A percentile compares a stretch with the other conserved stretches of the same genome.
Conservation (phyloP, 2,797 vertebrate species). For the Amphiprion clarkii region DNA sequence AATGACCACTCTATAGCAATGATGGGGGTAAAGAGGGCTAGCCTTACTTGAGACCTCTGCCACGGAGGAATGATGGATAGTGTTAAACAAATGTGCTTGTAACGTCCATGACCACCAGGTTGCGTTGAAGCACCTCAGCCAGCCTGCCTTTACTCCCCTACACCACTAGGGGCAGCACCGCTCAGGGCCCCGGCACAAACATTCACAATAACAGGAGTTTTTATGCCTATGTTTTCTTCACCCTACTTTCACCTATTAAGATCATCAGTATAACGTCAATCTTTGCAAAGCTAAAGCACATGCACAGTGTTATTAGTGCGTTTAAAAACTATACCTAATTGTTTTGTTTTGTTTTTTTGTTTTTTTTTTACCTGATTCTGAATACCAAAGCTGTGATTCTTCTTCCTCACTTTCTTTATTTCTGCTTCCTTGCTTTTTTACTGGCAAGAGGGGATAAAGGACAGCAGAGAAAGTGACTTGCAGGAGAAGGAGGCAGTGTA, state of each 20-base stretch:
- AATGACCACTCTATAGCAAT: constrained; percentile 69
- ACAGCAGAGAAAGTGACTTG: constrained; percentile 28
- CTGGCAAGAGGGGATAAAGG: constrained; percentile 7
- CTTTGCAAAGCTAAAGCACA: constrained; percentile 41
- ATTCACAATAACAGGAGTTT: constrained; percentile 51
- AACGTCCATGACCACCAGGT: constrained; percentile 67
- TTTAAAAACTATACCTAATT: constrained; percentile 39
- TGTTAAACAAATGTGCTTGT: constrained; percentile 60
- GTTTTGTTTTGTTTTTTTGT: no score
- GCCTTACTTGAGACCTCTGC: constrained; percentile 72
- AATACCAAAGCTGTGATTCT: constrained; percentile 80
- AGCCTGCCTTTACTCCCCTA: constrained; percentile 82
- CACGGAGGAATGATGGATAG: constrained; percentile 58
- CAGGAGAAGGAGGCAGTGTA: constrained; percentile 19
- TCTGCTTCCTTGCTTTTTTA: constrained; percentile 34
- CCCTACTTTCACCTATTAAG: constrained; percentile 37
- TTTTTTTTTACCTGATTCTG: constrained; percentile 53
- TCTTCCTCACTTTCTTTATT: constrained; percentile 51
- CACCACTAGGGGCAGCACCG: constrained; percentile 78
- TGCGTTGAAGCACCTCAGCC: constrained; percentile 67
- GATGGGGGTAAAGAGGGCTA: constrained; percentile 52
- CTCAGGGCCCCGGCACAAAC: constrained; percentile 76
- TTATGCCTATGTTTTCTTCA: constrained; percentile 50
- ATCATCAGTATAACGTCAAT: constrained; percentile 42
- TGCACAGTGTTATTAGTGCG: constrained; percentile 45